Evolutionary conservation across 1,140 invertebrate species (phyloP).

Genomic region (Octopus bimaculoides): DNA sequence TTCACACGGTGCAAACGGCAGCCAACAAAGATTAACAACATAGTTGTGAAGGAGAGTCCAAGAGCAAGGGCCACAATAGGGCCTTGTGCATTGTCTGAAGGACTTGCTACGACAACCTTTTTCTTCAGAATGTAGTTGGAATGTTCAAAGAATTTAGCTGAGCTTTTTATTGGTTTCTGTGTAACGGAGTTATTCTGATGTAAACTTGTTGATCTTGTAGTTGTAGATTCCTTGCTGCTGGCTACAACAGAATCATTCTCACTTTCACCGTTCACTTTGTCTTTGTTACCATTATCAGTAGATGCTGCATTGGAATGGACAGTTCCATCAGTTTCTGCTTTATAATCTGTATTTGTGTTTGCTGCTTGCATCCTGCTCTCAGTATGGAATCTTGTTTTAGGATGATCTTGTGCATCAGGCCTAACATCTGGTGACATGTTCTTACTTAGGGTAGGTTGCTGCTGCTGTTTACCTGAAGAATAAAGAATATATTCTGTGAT

Average conservation of each 20-base stretch:
- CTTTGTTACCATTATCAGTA: too few species aligned
- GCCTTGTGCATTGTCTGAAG: slow-evolving; percentile 58
- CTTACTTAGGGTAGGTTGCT: not conserved
- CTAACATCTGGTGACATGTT: not conserved
- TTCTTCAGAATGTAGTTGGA: slow-evolving; percentile 17
- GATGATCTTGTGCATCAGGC: not conserved
- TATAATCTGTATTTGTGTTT: not conserved
- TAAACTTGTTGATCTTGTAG: too few species aligned
- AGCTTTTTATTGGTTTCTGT: not conserved
- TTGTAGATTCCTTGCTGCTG: too few species aligned
- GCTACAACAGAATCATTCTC: too few species aligned
- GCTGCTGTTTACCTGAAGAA: not conserved
- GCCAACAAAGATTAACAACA: slow-evolving; percentile 76
- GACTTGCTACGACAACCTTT: slow-evolving; percentile 36
- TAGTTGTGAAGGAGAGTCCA: slow-evolving; percentile 69
- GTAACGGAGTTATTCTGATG: too few species aligned
- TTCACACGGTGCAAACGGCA: slow-evolving; percentile 76
- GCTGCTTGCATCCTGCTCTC: not conserved
- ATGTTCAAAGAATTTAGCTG: not conserved
- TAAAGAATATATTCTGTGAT: too few species aligned
- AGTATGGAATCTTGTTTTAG: not conserved
- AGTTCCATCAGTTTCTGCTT: too few species aligned
- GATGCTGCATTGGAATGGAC: too few species aligned
- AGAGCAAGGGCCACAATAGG: slow-evolving; percentile 81
- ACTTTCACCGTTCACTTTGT: too few species aligned